Evolutionary conservation across 2,888 invertebrate genomes (phyloP).

Genomic region (Eupeodes latifasciatus): DNA sequence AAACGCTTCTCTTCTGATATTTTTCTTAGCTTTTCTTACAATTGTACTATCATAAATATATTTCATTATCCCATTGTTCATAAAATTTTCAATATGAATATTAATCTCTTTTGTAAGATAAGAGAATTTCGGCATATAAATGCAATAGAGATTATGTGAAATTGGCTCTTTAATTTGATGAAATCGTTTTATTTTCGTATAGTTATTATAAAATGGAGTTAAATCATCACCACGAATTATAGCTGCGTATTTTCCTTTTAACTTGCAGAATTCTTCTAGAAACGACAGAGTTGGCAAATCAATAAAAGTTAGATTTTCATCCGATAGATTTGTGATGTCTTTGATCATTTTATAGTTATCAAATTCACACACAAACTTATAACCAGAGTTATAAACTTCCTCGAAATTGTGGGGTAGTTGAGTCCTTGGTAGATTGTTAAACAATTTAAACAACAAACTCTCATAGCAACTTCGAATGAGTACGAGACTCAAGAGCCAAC

Average conservation of each 20-base stretch:
- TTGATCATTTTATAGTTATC: no score
- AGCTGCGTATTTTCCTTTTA: background rate
- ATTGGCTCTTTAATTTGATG: background rate
- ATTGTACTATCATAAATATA: background rate
- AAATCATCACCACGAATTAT: background rate
- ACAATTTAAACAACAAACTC: no score
- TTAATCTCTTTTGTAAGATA: background rate
- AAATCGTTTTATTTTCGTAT: background rate
- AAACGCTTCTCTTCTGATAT: no score
- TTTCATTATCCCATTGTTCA: background rate
- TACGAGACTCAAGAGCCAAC: no score
- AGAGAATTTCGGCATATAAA: conserved; percentile 1
- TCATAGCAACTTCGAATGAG: no score
- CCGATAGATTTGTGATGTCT: background rate
- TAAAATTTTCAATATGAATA: background rate
- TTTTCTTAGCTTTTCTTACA: no score
- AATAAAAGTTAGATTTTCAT: background rate
- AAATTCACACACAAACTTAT: no score
- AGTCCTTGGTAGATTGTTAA: no score
- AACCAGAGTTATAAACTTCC: no score
- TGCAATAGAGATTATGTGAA: background rate
- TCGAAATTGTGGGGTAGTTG: no score
- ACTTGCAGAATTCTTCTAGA: background rate
- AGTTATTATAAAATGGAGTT: background rate
- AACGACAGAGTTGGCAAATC: background rate